phyloP scores from a whole-genome alignment of 2,888 invertebrate species.

The Mesodorylaimus sp. region DNA sequence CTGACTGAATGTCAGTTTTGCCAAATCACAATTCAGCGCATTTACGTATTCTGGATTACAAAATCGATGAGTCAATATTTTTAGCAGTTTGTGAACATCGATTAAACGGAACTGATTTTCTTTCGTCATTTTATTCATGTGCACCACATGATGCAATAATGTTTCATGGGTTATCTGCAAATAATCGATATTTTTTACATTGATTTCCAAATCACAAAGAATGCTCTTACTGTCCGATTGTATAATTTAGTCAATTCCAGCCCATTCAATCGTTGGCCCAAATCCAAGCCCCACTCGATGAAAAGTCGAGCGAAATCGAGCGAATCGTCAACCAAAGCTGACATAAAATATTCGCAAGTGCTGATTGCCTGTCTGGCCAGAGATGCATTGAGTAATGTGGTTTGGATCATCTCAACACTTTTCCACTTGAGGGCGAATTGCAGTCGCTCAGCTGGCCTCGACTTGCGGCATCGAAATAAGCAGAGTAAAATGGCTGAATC shows the following conservation, averaged over 20 bases:
- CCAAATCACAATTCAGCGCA: background rate
- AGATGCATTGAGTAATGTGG: no score
- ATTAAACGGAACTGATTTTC: no score
- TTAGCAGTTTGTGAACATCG: background rate
- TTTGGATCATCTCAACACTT: no score
- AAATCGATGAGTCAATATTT: constrained; percentile 5
- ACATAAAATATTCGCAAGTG: constrained; percentile 21
- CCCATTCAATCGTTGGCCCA: constrained; percentile 32
- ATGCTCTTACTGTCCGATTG: constrained; percentile 11
- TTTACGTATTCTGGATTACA: background rate
- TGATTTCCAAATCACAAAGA: no score
- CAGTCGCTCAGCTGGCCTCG: constrained; percentile 14
- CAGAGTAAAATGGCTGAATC: constrained; percentile 28
- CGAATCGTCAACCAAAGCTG: constrained; percentile 29
- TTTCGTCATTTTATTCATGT: no score
- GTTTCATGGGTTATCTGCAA: no score
- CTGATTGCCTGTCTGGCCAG: constrained; percentile 19
- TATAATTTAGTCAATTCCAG: constrained; percentile 28
- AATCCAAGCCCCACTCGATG: constrained; percentile 32
- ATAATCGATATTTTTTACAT: background rate
- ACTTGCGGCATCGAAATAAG: no score
- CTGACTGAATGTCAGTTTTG: background rate
- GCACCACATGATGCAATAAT: no score
- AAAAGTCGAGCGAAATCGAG: constrained; percentile 33
- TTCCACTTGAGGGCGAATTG: no score